A percentile compares a stretch with the other conserved stretches of the same genome.
These are phyloP conservation scores for Globodera rostochiensis DNA, from an alignment of 1,140 invertebrate species.

Conservation along the genomic window DNA sequence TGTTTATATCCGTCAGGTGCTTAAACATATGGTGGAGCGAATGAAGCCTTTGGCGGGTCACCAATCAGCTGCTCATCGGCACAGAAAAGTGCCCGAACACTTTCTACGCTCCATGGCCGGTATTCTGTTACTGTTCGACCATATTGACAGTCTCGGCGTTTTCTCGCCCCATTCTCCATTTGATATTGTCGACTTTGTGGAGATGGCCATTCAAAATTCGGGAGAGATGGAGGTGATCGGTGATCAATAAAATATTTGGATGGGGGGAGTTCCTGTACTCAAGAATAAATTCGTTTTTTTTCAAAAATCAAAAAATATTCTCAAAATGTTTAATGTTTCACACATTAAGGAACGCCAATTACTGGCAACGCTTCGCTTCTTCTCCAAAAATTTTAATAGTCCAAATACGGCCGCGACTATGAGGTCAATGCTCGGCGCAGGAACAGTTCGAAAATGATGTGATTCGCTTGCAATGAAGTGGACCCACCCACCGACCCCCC, in stretches of 20 bases:
- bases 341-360: not conserved
- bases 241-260: too few species aligned
- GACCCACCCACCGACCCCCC: too few species aligned
- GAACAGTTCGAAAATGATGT: not conserved
- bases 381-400: slow-evolving; percentile 23
- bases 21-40: slow-evolving; percentile 20
- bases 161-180: slow-evolving; percentile 20
- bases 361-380: slow-evolving; percentile 25
- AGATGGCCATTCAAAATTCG: slow-evolving; percentile 7
- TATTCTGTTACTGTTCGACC: slow-evolving; percentile 23
- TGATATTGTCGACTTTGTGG: slow-evolving; percentile 22
- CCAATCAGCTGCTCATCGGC: not conserved
- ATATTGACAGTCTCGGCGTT: slow-evolving; percentile 9
- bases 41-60: not conserved
- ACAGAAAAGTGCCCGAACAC: not conserved
- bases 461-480: not conserved
- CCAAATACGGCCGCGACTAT: not conserved
- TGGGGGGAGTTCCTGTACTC: too few species aligned
- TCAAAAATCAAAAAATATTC: not conserved
- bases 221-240: not conserved
- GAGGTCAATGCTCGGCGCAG: not conserved
- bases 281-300: too few species aligned
- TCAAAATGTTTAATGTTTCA: not conserved
- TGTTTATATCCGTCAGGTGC: not conserved
- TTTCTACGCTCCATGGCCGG: slow-evolving; percentile 25